Conservation (phyloP, 1,140 invertebrate species). For the Ips typographus region DNA sequence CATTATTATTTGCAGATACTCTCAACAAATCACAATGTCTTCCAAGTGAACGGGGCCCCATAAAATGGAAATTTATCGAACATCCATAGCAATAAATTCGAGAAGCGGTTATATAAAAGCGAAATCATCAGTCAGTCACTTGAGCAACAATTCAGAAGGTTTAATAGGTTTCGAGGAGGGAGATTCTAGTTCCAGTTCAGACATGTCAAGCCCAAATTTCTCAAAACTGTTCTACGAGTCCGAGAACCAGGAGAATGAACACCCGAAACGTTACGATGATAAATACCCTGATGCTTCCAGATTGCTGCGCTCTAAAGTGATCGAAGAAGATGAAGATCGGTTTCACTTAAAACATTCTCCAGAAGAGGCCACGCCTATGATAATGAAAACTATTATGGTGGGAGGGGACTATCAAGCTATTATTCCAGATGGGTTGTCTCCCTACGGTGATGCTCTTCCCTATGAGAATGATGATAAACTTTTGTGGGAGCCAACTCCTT, state of each 20-base stretch:
- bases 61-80: conserved; percentile 26
- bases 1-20: background rate
- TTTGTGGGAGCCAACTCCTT: conserved; percentile 82
- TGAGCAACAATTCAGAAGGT: conserved; percentile 96
- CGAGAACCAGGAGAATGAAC: conserved; percentile 49
- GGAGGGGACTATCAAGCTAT: conserved; percentile 89
- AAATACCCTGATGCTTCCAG: conserved; percentile 49
- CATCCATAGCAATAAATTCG: conserved; percentile 17
- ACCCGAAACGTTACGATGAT: conserved; percentile 45
- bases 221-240: conserved; percentile 62
- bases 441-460: conserved; percentile 72
- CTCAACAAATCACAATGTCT: background rate
- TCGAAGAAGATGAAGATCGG: conserved; percentile 37
- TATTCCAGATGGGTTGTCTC: conserved; percentile 86
- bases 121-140: conserved; percentile 72
- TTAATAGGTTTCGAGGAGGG: conserved; percentile 93
- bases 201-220: conserved; percentile 83
- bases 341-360: conserved; percentile 36
- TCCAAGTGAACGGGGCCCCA: background rate
- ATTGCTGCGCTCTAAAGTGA: conserved; percentile 46
- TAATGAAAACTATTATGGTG: conserved; percentile 56
- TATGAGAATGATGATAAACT: conserved; percentile 96
- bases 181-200: conserved; percentile 83
- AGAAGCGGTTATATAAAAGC: conserved; percentile 22
- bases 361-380: conserved; percentile 29